A percentile compares a stretch with the other conserved stretches of the same genome.
phyloP scores from a whole-genome alignment of 2,797 vertebrate species.

The Neosilurus mollespiculum region DNA sequence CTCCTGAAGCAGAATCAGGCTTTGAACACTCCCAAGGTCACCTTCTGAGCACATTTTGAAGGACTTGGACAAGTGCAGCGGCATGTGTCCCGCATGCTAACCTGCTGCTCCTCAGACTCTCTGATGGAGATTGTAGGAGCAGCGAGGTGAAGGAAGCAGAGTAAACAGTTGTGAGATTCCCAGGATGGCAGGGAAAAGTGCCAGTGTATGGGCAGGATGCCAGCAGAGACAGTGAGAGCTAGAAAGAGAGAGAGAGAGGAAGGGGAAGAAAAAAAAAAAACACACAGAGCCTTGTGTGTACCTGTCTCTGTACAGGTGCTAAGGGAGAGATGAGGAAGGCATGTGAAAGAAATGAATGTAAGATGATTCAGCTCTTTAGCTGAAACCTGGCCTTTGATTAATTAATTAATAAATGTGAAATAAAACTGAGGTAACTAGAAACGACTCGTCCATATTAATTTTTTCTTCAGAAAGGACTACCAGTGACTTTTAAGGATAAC shows the following conservation, averaged over 20 bases:
- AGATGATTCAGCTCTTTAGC: conserved; percentile 18
- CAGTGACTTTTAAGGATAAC: neutral
- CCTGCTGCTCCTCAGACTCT: conserved; percentile 6
- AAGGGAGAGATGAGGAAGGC: conserved; percentile 49
- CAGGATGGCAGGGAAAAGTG: conserved; percentile 64
- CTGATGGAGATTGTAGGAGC: conserved; percentile 31
- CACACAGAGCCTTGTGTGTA: conserved; percentile 70
- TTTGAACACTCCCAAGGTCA: conserved; percentile 5
- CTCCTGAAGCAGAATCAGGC: conserved; percentile 2
- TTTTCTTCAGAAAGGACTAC: no score
- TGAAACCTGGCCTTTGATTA: conserved; percentile 1
- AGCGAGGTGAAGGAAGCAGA: conserved; percentile 57
- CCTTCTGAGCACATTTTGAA: neutral
- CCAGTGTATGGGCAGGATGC: conserved; percentile 49
- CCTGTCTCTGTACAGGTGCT: conserved; percentile 77
- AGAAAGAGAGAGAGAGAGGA: conserved; percentile 58
- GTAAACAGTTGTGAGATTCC: conserved; percentile 73
- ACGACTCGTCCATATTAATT: neutral
- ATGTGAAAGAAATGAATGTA: conserved; percentile 27
- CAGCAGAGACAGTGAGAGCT: conserved; percentile 10
- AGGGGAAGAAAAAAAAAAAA: conserved; percentile 52
- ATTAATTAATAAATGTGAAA: neutral
- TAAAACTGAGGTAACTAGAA: neutral
- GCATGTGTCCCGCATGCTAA: neutral
- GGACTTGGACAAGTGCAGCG: neutral